phyloP scores from a whole-genome alignment of 2,113 vertebrate species.

The Dipodomys spectabilis region DNA sequence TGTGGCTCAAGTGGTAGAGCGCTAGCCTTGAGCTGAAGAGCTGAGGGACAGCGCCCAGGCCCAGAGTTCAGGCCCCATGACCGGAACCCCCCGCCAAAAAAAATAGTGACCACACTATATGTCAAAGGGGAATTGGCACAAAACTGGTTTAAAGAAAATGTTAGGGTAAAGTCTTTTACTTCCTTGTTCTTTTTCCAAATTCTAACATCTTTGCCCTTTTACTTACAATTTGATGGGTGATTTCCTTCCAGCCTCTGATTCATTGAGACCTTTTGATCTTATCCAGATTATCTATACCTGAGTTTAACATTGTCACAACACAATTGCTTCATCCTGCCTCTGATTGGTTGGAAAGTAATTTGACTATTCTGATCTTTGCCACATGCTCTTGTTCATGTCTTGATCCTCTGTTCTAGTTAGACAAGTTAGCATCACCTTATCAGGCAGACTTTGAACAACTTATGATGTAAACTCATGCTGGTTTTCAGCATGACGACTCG shows the following conservation, averaged over 20 bases:
- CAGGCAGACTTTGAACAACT: not conserved
- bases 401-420: not conserved
- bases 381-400: not conserved
- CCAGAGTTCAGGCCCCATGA: no score
- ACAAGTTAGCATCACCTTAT: not conserved
- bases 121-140: not conserved
- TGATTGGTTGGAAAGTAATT: not conserved
- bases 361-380: no score
- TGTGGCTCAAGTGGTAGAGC: no score
- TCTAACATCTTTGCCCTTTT: not conserved
- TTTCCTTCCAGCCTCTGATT: not conserved
- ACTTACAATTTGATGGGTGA: not conserved
- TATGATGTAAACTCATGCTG: not conserved
- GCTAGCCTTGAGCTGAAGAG: no score
- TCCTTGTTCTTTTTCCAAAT: not conserved
- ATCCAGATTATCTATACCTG: not conserved
- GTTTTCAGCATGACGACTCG: not conserved
- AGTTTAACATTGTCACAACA: not conserved
- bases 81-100: not conserved
- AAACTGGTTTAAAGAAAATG: not conserved
- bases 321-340: not conserved
- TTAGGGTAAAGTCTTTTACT: not conserved
- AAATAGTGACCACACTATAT: not conserved
- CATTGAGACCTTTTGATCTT: not conserved
- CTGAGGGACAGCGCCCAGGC: no score